phyloP scores from a whole-genome alignment of 2,888 invertebrate genomes.

The Falcaria lacertinaria region DNA sequence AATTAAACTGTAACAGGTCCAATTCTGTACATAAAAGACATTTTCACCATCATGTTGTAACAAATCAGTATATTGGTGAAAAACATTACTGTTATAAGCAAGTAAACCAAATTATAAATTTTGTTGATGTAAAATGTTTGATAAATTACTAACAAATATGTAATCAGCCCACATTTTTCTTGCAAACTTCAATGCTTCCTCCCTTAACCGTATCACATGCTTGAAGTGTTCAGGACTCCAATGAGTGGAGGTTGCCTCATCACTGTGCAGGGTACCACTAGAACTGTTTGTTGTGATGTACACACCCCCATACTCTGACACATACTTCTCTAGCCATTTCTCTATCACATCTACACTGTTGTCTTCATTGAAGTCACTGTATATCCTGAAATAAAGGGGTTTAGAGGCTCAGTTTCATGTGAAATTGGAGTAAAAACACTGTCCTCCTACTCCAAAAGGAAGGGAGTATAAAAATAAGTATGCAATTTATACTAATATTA shows the following conservation, averaged over 20 bases:
- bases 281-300: slow-evolving; percentile 76
- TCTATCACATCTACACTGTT: slow-evolving; percentile 85
- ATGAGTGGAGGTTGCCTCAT: slow-evolving; percentile 83
- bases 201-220: slow-evolving; percentile 89
- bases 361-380: slow-evolving; percentile 93
- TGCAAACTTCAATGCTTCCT: slow-evolving; percentile 86
- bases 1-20: too few species aligned
- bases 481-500: too few species aligned
- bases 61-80: too few species aligned
- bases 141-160: slow-evolving; percentile 85
- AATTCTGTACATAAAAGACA: too few species aligned
- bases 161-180: slow-evolving; percentile 93
- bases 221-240: slow-evolving; percentile 89
- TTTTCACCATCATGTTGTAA: too few species aligned
- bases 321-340: slow-evolving; percentile 83
- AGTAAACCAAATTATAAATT: too few species aligned
- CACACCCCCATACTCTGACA: slow-evolving; percentile 85
- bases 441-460: too few species aligned
- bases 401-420: not conserved
- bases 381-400: slow-evolving; percentile 84
- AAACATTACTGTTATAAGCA: too few species aligned
- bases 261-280: slow-evolving; percentile 51
- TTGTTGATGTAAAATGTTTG: too few species aligned
- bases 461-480: too few species aligned
- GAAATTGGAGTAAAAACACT: not conserved